These are phyloP conservation scores for Pheosia tremula DNA, from an alignment of 2,888 invertebrate species.

Conservation along the genomic window DNA sequence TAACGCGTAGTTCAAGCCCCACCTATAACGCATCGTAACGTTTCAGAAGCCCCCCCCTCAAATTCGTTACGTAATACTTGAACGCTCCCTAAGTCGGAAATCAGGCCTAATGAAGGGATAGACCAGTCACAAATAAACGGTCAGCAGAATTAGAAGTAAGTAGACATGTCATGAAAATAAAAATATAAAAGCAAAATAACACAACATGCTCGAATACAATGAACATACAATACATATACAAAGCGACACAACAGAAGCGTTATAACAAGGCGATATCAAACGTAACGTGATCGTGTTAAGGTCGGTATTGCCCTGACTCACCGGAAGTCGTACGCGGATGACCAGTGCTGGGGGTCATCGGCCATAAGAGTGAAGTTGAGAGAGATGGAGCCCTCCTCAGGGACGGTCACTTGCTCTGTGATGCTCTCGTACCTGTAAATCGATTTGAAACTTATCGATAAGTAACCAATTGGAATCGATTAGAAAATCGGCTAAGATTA, in stretches of 20 bases:
- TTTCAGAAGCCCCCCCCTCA: too few relatives aligned
- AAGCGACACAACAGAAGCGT: constrained; percentile 24
- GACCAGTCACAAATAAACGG: not conserved
- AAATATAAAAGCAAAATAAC: not conserved
- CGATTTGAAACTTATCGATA: not conserved
- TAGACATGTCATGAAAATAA: not conserved
- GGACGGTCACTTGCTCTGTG: constrained; percentile 86
- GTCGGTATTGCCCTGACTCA: constrained; percentile 51
- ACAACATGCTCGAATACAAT: not conserved
- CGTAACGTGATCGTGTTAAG: constrained; percentile 16
- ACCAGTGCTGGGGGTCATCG: constrained; percentile 93
- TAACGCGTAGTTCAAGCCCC: too few relatives aligned
- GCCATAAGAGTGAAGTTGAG: constrained; percentile 92
- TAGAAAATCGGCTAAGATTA: not conserved
- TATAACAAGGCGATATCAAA: constrained; percentile 18
- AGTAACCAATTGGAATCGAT: too few relatives aligned
- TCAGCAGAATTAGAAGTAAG: not conserved
- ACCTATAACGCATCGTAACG: too few relatives aligned
- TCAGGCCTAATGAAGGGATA: too few relatives aligned
- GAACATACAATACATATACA: constrained; percentile 5
- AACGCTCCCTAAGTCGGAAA: too few relatives aligned
- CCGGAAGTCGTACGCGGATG: constrained; percentile 92
- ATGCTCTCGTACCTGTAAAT: constrained; percentile 84
- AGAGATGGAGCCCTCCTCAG: constrained; percentile 82
- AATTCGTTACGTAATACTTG: too few relatives aligned